Percentiles rank a stretch among this genome's conserved stretches.
Evolutionary conservation across 2,797 vertebrate species (phyloP).

Genomic region (Chaetodon trifasciatus): DNA sequence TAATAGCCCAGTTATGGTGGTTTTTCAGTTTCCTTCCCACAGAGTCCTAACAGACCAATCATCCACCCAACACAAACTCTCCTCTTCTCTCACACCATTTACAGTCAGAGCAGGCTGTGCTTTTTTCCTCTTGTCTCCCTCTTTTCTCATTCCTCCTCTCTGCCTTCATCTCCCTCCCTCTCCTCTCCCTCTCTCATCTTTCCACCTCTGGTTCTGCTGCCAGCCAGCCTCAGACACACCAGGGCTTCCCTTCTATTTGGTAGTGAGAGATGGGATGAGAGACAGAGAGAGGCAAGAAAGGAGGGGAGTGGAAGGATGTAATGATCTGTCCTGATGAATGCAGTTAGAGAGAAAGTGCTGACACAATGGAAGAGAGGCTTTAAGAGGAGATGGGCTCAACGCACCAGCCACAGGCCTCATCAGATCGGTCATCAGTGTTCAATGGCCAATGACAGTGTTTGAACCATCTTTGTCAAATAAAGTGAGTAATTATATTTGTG

Average conservation of each 20-base stretch:
- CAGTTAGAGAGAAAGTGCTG: constrained; percentile 82
- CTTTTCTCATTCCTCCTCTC: constrained; percentile 48
- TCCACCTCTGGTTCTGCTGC: constrained; percentile 79
- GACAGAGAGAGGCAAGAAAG: constrained; percentile 61
- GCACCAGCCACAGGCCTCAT: constrained; percentile 68
- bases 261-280: constrained; percentile 72
- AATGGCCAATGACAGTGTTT: constrained; percentile 40
- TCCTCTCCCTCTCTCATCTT: constrained; percentile 64
- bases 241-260: constrained; percentile 82
- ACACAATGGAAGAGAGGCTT: constrained; percentile 64
- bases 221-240: constrained; percentile 72
- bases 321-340: constrained; percentile 86
- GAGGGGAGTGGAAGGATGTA: constrained; percentile 75
- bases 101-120: constrained; percentile 64
- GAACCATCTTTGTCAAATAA: constrained; percentile 15
- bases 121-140: constrained; percentile 19
- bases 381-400: constrained; percentile 59
- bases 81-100: constrained; percentile 60
- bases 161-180: constrained; percentile 58
- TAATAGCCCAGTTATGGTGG: constrained; percentile 52
- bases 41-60: constrained; percentile 64
- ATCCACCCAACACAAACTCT: constrained; percentile 57
- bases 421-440: constrained; percentile 54
- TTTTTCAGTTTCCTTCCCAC: constrained; percentile 59
- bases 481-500: constrained; percentile 6